phyloP scores from a whole-genome alignment of 2,888 invertebrate species.

The Lydus trimaculatus region DNA sequence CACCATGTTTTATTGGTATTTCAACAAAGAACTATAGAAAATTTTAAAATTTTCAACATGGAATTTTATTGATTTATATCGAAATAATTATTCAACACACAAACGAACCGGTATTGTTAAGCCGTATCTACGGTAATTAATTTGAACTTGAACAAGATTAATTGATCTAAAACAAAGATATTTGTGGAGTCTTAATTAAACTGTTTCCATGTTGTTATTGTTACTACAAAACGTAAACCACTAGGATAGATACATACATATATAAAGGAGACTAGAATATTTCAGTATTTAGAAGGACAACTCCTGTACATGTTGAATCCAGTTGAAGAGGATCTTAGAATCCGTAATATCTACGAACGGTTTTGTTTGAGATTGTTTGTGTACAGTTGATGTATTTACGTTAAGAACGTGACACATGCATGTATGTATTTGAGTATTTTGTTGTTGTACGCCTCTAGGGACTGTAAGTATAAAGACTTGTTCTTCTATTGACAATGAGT shows the following conservation, averaged over 20 bases:
- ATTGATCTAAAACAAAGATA: constrained; percentile 43
- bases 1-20: neutral
- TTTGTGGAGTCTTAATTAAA: constrained; percentile 44
- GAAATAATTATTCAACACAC: constrained; percentile 31
- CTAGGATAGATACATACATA: neutral
- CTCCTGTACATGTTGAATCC: constrained; percentile 2
- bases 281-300: constrained; percentile 6
- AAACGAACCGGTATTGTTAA: constrained; percentile 38
- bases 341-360: constrained; percentile 4
- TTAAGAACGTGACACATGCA: neutral
- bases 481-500: neutral
- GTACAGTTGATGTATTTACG: neutral
- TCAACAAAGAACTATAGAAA: neutral
- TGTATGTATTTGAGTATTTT: neutral
- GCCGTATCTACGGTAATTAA: constrained; percentile 38
- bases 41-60: neutral
- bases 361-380: neutral
- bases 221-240: constrained; percentile 4
- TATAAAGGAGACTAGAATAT: neutral
- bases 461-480: neutral
- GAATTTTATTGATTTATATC: neutral
- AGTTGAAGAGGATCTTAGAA: constrained; percentile 1
- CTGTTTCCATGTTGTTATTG: constrained; percentile 15
- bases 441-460: neutral
- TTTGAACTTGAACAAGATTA: constrained; percentile 44